phyloP scores from a whole-genome alignment of 2,797 vertebrate species.

The Acrocephalus scirpaceus region DNA sequence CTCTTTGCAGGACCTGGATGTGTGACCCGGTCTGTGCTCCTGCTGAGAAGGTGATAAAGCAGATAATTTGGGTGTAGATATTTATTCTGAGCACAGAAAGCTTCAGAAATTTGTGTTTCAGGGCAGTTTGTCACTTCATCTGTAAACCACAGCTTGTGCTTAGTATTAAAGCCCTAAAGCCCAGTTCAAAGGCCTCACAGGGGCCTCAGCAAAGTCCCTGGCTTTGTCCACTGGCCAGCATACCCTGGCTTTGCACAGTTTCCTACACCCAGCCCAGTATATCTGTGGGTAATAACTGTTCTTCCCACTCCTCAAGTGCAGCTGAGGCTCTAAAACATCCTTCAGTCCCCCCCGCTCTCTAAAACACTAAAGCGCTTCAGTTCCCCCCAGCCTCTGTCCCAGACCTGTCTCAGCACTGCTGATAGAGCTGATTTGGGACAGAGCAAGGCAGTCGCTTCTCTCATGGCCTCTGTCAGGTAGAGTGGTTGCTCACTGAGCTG shows the following conservation, averaged over 20 bases:
- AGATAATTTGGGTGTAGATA: not conserved
- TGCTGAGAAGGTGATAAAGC: not conserved
- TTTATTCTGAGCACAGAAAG: not conserved
- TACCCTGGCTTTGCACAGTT: not conserved
- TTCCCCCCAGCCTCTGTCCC: not conserved
- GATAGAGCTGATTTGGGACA: not conserved
- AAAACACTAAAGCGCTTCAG: not conserved
- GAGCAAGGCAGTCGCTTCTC: not conserved
- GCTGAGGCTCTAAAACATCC: not conserved
- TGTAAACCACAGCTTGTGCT: not conserved
- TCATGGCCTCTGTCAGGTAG: accelerated
- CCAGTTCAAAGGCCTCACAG: not conserved
- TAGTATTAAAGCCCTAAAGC: not conserved
- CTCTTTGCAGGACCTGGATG: not conserved
- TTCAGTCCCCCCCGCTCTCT: not conserved
- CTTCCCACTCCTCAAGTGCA: not conserved
- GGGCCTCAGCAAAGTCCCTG: not conserved
- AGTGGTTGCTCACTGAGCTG: not conserved
- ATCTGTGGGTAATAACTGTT: not conserved
- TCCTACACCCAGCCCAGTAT: not conserved
- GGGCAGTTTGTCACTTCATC: not conserved
- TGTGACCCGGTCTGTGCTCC: accelerated
- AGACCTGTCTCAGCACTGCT: not conserved
- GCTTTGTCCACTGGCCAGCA: not conserved
- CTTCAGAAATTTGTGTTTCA: not conserved